Evolutionary conservation across 1,140 invertebrate genomes (phyloP).

Genomic region (Diorhabda carinulata): DNA sequence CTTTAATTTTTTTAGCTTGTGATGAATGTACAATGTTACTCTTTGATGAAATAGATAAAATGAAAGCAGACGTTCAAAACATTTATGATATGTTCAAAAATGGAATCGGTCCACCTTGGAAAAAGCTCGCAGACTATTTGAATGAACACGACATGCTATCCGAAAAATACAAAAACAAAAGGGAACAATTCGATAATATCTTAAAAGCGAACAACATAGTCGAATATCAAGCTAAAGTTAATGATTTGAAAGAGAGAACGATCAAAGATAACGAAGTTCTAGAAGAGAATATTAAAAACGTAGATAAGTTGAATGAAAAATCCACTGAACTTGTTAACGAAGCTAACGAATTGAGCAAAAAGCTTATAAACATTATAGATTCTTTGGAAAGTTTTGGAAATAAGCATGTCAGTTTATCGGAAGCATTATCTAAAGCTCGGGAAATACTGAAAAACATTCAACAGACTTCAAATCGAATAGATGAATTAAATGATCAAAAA

Average conservation of each 20-base stretch:
- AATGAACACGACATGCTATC: constrained; percentile 22
- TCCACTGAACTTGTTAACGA: constrained; percentile 8
- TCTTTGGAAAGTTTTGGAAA: constrained; percentile 37
- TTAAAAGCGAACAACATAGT: constrained; percentile 46
- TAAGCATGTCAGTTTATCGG: constrained; percentile 32
- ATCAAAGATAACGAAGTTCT: constrained; percentile 14
- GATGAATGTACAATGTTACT: constrained; percentile 87
- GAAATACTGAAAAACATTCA: constrained; percentile 34
- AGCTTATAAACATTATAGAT: constrained; percentile 16
- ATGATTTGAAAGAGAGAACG: constrained; percentile 22
- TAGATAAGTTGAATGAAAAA: constrained; percentile 10
- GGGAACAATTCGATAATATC: constrained; percentile 49
- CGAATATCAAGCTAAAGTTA: constrained; percentile 33
- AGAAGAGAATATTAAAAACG: constrained; percentile 5
- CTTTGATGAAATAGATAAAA: constrained; percentile 59
- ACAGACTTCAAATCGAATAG: constrained; percentile 24
- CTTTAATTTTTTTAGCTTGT: constrained; percentile 64
- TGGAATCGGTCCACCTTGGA: constrained; percentile 42
- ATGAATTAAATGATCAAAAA: constrained; percentile 17
- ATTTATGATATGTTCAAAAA: constrained; percentile 38
- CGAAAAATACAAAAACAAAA: constrained; percentile 40
- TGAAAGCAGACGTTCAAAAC: constrained; percentile 33
- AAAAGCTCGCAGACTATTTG: constrained; percentile 26
- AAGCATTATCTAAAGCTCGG: constrained; percentile 33
- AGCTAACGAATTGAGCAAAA: constrained; percentile 4